Evolutionary conservation across 2,797 vertebrate species (phyloP), one percentile per base, ranked within the genome.

Genomic region (Petrocephalus schoutedeni): DNA sequence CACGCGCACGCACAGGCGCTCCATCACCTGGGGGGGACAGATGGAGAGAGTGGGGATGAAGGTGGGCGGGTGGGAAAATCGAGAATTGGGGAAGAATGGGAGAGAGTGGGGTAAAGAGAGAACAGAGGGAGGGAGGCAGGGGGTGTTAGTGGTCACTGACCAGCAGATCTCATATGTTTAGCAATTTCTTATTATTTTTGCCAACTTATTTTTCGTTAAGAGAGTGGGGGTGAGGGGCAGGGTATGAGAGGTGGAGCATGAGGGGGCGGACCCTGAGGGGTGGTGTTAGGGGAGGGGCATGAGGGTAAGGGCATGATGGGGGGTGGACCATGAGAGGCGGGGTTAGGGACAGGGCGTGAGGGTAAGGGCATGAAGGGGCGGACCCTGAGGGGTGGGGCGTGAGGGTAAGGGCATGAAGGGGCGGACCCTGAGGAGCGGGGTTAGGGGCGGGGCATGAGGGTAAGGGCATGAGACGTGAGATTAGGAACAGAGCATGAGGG

Each of bases 1-100:
- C 86, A 98, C 97, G 0, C 97, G 95, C 74, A 96, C 94, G 16
- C 97, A 98, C 58, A 98, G 93, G 7, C 97, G 95, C 92, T 97
- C 96, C 95, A 98, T 96, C 94, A 98, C 97, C 97, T 98, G 89
- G 16, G 87, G 12, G 91, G 91, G 90, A 28, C 28, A 28, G 67
- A 58, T 49, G 85, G 6, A 6, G 19, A 21, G 85, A 5, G 4
- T 0, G n/a, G 41, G 19, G 8, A 87, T 82, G 89, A 89, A 53
- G 53, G 58, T 21, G 57, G 49, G 85, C 10, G 9, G 28, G n/a
- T 5, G 51, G 28, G 14, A 9, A 87, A 19, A n/a, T 36, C 8
- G 12, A 32, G 21, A 71, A 53, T 4, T 4, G 4, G 36, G 5
- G 89, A 90, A 0, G 91, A 36, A 89, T 23, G 16, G 36, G 23